phyloP scores from a whole-genome alignment of 2,113 vertebrate genomes.

The Talpa occidentalis region DNA sequence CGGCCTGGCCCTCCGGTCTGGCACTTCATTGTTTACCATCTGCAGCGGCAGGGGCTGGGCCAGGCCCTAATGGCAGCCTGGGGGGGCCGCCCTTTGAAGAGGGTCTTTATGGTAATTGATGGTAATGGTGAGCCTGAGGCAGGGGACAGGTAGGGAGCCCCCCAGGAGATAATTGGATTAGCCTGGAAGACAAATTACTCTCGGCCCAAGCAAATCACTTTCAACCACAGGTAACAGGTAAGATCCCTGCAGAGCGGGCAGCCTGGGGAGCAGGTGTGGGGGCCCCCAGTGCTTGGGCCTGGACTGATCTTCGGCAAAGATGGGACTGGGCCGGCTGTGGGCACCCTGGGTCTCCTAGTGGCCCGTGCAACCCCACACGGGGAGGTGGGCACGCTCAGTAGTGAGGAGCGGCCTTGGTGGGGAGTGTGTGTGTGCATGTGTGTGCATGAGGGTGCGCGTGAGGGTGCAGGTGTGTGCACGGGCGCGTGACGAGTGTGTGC shows the following conservation, averaged over 20 bases:
- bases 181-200: constrained; percentile 86
- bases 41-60: constrained; percentile 68
- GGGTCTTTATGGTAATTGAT: constrained; percentile 85
- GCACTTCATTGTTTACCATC: constrained; percentile 77
- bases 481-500: too few relatives aligned
- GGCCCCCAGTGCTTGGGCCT: background rate
- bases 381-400: background rate
- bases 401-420: accelerated
- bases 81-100: constrained; percentile 83
- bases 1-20: constrained; percentile 50
- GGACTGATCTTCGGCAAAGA: background rate
- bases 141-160: constrained; percentile 83
- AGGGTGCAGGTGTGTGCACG: too few relatives aligned
- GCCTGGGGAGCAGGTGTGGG: background rate
- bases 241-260: too few relatives aligned
- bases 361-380: too few relatives aligned
- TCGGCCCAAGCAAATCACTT: constrained; percentile 87
- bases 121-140: constrained; percentile 81
- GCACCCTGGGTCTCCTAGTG: too few relatives aligned
- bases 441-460: too few relatives aligned
- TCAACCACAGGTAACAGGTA: constrained; percentile 82
- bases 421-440: too few relatives aligned
- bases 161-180: constrained; percentile 84
- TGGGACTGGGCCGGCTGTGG: too few relatives aligned
- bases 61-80: constrained; percentile 75